Base-by-base conservation (phyloP, 2,113 vertebrate genomes). In the rat (Rattus norvegicus) region DNA sequence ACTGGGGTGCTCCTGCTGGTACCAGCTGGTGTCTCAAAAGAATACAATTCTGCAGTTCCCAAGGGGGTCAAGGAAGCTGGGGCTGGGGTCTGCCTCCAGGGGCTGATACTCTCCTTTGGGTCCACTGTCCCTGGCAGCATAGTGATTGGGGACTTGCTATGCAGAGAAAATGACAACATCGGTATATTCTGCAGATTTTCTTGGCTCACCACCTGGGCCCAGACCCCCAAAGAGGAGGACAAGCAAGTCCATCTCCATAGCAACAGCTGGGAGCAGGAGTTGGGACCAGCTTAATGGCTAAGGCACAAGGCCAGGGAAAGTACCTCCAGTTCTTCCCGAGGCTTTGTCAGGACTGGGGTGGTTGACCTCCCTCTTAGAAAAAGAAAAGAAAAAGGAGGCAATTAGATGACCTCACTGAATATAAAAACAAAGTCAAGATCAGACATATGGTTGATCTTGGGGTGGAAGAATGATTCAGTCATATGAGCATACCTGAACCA, bases 161-260 rank as follows among this genome's bases (percentile, higher is more conserved):
- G 7, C 0, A 14, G 0, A 20, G 0, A 0, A 26, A 56, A 0
- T 0, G 0, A 9, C 5, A 2, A 0, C 24, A 3, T 16, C 14
- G 2, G 1, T 65, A 12, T 39, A 17, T 22, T n/a, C 20, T 20
- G 17, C 47, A n/a, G 1, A 92, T 10, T 0, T 3, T 3, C 0
- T 17, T 1, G 0, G 6, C 1, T 67, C 83, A 11, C 0, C 43
- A 7, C 11, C 7, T 59, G 69, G 36, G 4, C 36, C 91, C 92
- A 93, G 72, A 79, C 70, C 67, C 76, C 76, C 95, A 43, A 84
- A 28, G 76, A 97, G 39, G 43, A 97, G n/a, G n/a, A 73, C n/a
- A 47, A 96, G 70, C 56, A 94, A 36, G 5, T 30, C 83, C 83
- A 93, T 95, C 49, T 90, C 26, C 92, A 97, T 75, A 72, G 69